These are phyloP conservation scores for Thaumetopoea pityocampa DNA, from an alignment of 1,140 invertebrate species.

Conservation along the genomic window DNA sequence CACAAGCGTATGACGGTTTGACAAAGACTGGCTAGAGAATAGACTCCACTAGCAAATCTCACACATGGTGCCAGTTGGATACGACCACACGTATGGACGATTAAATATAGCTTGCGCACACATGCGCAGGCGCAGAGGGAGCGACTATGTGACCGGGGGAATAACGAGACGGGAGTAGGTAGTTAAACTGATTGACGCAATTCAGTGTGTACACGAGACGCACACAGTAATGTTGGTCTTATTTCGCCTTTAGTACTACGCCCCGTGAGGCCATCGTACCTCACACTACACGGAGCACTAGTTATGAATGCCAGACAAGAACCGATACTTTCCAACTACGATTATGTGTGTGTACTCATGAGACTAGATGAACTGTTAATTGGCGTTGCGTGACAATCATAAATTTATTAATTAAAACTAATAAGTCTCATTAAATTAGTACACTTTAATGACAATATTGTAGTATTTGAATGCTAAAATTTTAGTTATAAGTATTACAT, in stretches of 20 bases:
- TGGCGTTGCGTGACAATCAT: constrained; percentile 12
- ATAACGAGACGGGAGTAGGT: constrained; percentile 53
- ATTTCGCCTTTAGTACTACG: constrained; percentile 68
- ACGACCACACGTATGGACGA: constrained; percentile 46
- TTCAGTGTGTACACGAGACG: constrained; percentile 44
- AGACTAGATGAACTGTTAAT: constrained; percentile 27
- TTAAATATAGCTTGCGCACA: constrained; percentile 66
- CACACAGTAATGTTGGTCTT: constrained; percentile 53
- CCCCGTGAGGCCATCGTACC: constrained; percentile 66
- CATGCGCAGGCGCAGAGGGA: constrained; percentile 32
- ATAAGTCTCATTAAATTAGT: no score
- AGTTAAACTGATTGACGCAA: constrained; percentile 65
- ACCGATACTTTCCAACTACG: constrained; percentile 47
- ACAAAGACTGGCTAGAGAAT: constrained; percentile 46
- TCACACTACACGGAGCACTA: constrained; percentile 49
- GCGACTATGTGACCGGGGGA: constrained; percentile 52
- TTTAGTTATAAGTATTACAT: no score
- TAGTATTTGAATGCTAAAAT: no score
- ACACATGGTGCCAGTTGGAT: constrained; percentile 58
- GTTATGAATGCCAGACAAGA: constrained; percentile 54
- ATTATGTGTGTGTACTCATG: constrained; percentile 30
- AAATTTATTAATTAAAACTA: background rate
- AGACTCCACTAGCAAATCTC: constrained; percentile 68
- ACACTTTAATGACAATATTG: no score
- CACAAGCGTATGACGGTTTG: constrained; percentile 36